Conservation (phyloP, 2,797 vertebrate species). For the Hapalemur alaotrensis region DNA sequence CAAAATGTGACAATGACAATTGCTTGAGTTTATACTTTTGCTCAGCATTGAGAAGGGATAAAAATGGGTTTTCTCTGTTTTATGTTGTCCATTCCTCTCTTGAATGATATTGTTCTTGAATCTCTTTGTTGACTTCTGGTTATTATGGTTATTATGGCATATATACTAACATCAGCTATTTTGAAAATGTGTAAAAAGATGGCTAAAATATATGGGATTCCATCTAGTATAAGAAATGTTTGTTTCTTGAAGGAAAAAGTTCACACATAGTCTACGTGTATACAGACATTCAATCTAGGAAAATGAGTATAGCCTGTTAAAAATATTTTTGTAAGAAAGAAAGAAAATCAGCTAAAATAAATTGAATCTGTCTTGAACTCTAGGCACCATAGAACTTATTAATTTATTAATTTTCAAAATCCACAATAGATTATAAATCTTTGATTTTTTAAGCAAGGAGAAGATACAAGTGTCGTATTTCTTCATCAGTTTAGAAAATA, state of each 20-base stretch:
- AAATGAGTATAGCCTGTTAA: not conserved
- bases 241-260: not conserved
- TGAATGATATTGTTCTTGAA: constrained; percentile 30
- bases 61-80: constrained; percentile 33
- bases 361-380: not conserved
- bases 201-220: not conserved
- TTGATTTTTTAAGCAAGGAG: not conserved
- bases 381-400: not conserved
- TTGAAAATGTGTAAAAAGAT: not conserved
- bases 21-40: not conserved
- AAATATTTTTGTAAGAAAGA: not conserved
- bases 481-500: not conserved
- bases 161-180: not conserved
- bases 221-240: not conserved
- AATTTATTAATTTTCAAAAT: not conserved
- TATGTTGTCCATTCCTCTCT: constrained; percentile 30
- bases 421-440: not conserved
- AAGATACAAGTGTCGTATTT: not conserved
- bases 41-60: constrained; percentile 9
- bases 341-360: not conserved
- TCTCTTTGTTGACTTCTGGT: constrained; percentile 30
- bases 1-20: constrained; percentile 16
- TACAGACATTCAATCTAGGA: not conserved
- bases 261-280: not conserved
- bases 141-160: not conserved